Evolutionary conservation across 2,113 vertebrate genomes (phyloP).

Genomic region (Cynopterus brachyotis): DNA sequence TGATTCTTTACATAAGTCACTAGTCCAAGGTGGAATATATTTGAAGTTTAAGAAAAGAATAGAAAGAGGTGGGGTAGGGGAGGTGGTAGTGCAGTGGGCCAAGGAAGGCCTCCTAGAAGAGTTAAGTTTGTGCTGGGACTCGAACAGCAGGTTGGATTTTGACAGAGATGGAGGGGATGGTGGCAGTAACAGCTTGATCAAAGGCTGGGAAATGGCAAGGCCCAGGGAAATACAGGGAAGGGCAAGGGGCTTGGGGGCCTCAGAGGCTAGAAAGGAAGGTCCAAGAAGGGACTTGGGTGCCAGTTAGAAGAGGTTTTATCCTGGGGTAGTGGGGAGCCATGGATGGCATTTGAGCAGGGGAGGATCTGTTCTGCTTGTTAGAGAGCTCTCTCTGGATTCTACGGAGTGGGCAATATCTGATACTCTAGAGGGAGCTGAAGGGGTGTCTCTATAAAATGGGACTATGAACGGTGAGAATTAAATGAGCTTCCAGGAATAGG

Average conservation of each 20-base stretch:
- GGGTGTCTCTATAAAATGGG: background rate
- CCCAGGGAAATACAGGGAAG: background rate
- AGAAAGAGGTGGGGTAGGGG: background rate
- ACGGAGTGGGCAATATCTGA: background rate
- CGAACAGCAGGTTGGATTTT: background rate
- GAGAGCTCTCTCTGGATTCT: background rate
- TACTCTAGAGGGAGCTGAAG: background rate
- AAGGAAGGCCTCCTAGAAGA: background rate
- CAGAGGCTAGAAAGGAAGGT: background rate
- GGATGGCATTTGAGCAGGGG: background rate
- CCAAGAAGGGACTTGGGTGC: background rate
- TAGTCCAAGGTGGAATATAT: background rate
- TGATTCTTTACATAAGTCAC: background rate
- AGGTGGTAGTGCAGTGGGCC: no score
- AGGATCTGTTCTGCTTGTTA: background rate
- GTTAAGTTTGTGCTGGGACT: background rate
- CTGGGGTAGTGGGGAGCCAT: background rate
- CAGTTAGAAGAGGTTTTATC: background rate
- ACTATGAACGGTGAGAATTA: background rate
- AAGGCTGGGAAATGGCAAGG: background rate
- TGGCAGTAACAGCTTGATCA: background rate
- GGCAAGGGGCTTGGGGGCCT: background rate
- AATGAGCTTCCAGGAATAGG: background rate
- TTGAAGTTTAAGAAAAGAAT: background rate
- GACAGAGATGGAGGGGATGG: background rate